These are phyloP conservation scores for Platygyra sinensis DNA, from an alignment of 64 coral and sea anemone genomes.

Conservation along the genomic window DNA sequence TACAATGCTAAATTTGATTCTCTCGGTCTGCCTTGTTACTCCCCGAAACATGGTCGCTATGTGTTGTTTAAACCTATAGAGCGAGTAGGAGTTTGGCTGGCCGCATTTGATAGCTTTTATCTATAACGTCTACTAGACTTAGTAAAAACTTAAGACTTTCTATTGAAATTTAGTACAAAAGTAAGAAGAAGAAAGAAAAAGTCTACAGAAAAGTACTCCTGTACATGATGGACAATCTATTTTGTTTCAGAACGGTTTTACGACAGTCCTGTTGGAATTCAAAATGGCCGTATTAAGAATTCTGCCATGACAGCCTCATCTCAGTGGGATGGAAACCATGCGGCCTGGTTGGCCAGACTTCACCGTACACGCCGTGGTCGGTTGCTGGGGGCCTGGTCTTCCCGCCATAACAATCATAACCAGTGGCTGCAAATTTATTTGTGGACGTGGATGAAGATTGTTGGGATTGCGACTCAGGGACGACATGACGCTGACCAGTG, in stretches of 20 bases:
- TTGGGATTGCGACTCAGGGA: constrained; percentile 68
- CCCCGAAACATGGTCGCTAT: too few relatives aligned
- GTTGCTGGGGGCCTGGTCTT: constrained; percentile 54
- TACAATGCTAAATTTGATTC: too few relatives aligned
- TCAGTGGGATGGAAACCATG: constrained; percentile 31
- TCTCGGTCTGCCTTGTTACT: too few relatives aligned
- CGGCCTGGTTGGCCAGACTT: constrained; percentile 52
- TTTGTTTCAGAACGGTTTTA: constrained; percentile 24
- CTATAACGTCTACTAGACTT: not conserved
- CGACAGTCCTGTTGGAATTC: constrained; percentile 52
- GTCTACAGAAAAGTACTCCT: not conserved
- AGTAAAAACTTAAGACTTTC: not conserved
- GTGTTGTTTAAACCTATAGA: not conserved
- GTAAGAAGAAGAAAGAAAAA: too few relatives aligned
- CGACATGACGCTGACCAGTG: constrained; percentile 72
- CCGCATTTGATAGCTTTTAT: not conserved
- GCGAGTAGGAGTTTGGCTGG: too few relatives aligned
- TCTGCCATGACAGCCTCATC: constrained; percentile 60
- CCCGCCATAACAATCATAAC: constrained; percentile 53
- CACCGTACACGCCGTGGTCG: constrained; percentile 33
- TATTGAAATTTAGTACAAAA: not conserved
- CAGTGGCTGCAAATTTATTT: constrained; percentile 77
- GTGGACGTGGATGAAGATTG: constrained; percentile 59
- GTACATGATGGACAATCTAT: not conserved
- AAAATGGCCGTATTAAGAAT: constrained; percentile 33